Conservation (phyloP, 2,797 vertebrate genomes). For the Gobio occitaniae region DNA sequence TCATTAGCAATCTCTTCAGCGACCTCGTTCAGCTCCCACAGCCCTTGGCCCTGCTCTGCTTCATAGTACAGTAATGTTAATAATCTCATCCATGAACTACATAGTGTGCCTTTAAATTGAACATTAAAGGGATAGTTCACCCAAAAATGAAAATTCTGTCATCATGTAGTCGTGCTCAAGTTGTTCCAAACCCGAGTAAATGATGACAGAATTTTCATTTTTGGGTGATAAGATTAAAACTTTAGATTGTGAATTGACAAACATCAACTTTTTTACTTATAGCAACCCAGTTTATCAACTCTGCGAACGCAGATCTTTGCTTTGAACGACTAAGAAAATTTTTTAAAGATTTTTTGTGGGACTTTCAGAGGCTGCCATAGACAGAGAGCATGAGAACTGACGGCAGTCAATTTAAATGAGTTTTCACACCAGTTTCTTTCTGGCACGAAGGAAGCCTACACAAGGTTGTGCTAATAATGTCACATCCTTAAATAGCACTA, state of each 20-base stretch:
- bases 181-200: no score
- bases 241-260: not conserved
- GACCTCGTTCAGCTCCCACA: no score
- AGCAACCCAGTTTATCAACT: not conserved
- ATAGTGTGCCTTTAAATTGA: no score
- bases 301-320: not conserved
- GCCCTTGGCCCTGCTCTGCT: no score
- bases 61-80: no score
- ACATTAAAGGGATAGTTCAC: no score
- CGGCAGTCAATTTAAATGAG: conserved; percentile 28
- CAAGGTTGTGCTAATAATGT: conserved; percentile 39
- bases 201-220: no score
- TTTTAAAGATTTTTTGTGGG: not conserved
- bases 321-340: not conserved
- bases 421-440: conserved; percentile 34
- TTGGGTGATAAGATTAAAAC: not conserved
- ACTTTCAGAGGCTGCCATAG: not conserved
- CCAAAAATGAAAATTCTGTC: no score
- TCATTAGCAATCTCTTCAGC: no score
- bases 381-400: not conserved
- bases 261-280: not conserved
- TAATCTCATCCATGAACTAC: no score
- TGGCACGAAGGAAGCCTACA: conserved; percentile 1
- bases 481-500: conserved; percentile 51
- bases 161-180: no score